Base-by-base conservation (phyloP, 2,113 vertebrate species). In the Pionites leucogaster region DNA sequence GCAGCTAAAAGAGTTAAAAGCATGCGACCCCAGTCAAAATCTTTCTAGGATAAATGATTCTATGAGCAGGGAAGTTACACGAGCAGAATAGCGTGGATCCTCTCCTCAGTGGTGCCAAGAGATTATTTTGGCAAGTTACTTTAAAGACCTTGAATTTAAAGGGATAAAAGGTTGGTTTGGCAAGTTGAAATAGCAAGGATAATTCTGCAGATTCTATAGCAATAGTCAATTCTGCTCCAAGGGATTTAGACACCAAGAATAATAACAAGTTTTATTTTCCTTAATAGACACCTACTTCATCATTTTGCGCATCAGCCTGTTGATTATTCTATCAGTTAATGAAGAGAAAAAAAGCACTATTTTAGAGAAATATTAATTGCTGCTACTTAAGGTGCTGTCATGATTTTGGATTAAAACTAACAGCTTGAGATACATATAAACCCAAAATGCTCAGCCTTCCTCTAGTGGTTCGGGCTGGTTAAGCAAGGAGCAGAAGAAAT, bases 281-380 rank as follows among this genome's bases (percentile, higher is more conserved):
- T 33, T 59, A 65, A 76, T 74, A 85, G 52, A 86, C 44, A 62
- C 6, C 17, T 67, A 50, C 62, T 82, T 71, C 69, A 65, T 70
- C 0, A 63, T 67, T 90, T 77, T 71, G 17, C 63, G 13, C 49
- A 95, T 95, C 96, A 95, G 70, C 35, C 84, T 90, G 80, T 95
- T 97, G 90, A 90, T 77, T 95, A 94, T 63, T 82, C 15, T 75
- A 89, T 90, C 65, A 95, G 91, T 55, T 95, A 98, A 92, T 78
- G 44, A 96, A 96, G 46, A 96, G 76, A 5, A 27, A 74, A 96
- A 96, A 95, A 55, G 5, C 27, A 78, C 15, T 60, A 78, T 94
- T 97, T 96, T 81, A 94, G 74, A 95, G 76, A 96, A 95, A 89
- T 87, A 96, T 70, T 96, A 96, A 96, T 95, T 91, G 79, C 70